Conservation (phyloP, 2,888 invertebrate genomes). For the Luperina testacea region DNA sequence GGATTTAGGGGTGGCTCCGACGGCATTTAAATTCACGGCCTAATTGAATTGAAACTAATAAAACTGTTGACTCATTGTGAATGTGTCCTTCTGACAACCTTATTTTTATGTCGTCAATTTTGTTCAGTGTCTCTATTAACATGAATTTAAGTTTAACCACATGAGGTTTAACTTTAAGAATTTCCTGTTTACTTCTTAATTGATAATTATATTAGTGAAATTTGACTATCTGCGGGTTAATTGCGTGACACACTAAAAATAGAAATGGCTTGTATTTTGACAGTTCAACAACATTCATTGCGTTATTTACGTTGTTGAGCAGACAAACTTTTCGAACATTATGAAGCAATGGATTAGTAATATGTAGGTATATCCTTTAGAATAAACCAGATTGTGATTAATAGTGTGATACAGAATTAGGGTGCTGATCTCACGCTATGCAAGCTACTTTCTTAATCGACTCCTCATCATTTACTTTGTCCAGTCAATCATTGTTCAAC, state of each 20-base stretch:
- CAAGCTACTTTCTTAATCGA: conserved; percentile 23
- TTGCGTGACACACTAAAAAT: neutral
- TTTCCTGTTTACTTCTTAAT: conserved; percentile 14
- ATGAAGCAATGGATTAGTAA: no score
- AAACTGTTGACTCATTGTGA: conserved; percentile 55
- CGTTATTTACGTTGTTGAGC: neutral
- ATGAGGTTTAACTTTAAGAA: neutral
- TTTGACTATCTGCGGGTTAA: neutral
- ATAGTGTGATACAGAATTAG: neutral
- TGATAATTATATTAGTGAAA: neutral
- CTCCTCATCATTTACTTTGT: conserved; percentile 6
- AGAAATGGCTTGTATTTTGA: neutral
- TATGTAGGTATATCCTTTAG: no score
- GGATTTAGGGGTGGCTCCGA: conserved; percentile 49
- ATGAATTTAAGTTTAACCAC: conserved; percentile 14
- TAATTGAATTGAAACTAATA: conserved; percentile 61
- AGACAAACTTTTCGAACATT: neutral
- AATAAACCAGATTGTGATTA: neutral
- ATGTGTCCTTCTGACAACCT: conserved; percentile 44
- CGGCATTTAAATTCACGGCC: conserved; percentile 53
- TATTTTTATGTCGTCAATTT: conserved; percentile 38
- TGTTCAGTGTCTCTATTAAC: conserved; percentile 34
- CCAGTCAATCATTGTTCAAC: conserved; percentile 43
- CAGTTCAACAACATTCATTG: neutral
- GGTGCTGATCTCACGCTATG: neutral